Evolutionary conservation across 2,113 vertebrate species (phyloP).

Genomic region (Sorex araneus): DNA sequence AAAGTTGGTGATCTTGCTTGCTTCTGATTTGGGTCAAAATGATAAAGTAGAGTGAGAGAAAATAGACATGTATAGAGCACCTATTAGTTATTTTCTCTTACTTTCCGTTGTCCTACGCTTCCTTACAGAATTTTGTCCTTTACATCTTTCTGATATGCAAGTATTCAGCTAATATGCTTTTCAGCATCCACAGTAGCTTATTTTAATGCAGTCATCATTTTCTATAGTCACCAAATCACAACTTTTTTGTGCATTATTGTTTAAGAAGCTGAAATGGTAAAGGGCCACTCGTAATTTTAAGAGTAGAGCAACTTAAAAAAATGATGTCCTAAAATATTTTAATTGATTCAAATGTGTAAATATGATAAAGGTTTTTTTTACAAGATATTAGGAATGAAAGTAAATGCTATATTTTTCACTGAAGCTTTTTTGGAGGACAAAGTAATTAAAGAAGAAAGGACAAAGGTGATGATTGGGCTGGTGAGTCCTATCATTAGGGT

Average conservation of each 20-base stretch:
- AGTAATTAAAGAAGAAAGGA: background rate
- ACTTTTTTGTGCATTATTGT: background rate
- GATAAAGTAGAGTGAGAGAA: conserved; percentile 32
- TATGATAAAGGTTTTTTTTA: background rate
- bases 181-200: background rate
- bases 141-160: background rate
- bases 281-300: background rate
- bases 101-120: background rate
- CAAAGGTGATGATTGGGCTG: background rate
- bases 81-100: background rate
- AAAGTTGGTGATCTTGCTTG: conserved; percentile 56
- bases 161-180: background rate
- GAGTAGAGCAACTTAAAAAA: background rate
- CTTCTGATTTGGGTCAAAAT: conserved; percentile 70
- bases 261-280: background rate
- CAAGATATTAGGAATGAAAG: background rate
- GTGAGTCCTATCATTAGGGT: background rate
- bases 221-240: background rate
- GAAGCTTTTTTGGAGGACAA: background rate
- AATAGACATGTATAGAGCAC: background rate
- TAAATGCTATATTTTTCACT: background rate
- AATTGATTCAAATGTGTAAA: background rate
- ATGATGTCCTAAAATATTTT: background rate
- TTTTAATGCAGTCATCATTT: background rate
- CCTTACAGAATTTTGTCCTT: background rate